Conservation (phyloP, 1,140 invertebrate species). For the Elysia chlorotica region DNA sequence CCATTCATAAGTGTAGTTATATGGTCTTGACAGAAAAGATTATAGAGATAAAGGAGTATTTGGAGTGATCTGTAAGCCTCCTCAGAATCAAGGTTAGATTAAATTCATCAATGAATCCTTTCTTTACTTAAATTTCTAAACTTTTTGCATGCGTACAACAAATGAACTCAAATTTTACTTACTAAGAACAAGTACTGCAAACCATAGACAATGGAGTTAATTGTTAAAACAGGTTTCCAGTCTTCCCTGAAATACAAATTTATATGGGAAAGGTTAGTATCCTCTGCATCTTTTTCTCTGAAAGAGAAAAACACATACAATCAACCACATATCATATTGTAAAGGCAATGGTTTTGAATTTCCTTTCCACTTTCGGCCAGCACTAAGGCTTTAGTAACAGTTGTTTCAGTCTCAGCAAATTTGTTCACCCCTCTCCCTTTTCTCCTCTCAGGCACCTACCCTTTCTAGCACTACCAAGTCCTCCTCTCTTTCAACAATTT, state of each 20-base stretch:
- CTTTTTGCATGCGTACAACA: too few relatives aligned
- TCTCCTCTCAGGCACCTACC: too few relatives aligned
- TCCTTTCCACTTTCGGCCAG: not conserved
- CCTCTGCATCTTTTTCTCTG: not conserved
- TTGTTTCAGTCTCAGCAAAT: not conserved
- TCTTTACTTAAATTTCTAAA: too few relatives aligned
- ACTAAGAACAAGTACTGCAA: conserved; percentile 96
- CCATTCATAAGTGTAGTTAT: too few relatives aligned
- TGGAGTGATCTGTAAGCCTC: not conserved
- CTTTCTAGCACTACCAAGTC: too few relatives aligned
- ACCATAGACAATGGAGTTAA: conserved; percentile 98
- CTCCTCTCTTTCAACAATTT: too few relatives aligned
- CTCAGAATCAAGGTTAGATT: not conserved
- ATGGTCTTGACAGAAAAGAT: too few relatives aligned
- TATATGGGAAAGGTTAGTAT: not conserved
- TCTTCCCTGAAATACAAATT: conserved; percentile 75
- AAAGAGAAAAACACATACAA: too few relatives aligned
- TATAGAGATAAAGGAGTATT: too few relatives aligned
- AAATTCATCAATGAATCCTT: not conserved
- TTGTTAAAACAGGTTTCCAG: conserved; percentile 98
- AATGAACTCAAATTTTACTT: too few relatives aligned
- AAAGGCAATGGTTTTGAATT: not conserved
- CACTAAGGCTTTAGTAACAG: not conserved
- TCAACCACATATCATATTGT: too few relatives aligned
- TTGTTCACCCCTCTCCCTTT: too few relatives aligned